A percentile compares a stretch with the other conserved stretches of the same genome.
Evolutionary conservation across 2,797 vertebrate species (phyloP).

Genomic region (Hemitrygon akajei): DNA sequence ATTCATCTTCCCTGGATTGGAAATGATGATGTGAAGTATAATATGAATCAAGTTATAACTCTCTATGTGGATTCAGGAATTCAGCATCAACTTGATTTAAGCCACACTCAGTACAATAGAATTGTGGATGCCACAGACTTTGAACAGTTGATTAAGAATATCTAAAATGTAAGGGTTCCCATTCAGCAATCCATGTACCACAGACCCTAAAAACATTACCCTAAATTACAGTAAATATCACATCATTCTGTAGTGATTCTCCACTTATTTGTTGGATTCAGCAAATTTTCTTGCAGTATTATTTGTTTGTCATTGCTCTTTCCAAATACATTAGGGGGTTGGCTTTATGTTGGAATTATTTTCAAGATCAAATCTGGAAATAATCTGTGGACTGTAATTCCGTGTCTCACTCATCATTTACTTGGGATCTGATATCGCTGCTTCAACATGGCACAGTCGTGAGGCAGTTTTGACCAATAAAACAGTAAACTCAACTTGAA

Average conservation of each 20-base stretch:
- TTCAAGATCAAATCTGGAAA: background rate
- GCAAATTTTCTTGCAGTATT: background rate
- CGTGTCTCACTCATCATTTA: background rate
- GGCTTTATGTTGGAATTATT: background rate
- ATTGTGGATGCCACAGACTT: background rate
- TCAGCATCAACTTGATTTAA: constrained; percentile 15
- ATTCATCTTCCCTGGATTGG: background rate
- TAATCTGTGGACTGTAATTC: background rate
- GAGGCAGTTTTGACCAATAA: background rate
- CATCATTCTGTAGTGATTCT: background rate
- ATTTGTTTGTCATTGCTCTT: background rate
- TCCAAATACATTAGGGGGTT: background rate
- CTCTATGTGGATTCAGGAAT: constrained; percentile 27
- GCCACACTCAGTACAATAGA: background rate
- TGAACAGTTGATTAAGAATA: constrained; percentile 3
- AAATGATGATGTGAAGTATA: background rate
- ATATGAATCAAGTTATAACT: constrained; percentile 20
- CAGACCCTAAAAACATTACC: background rate
- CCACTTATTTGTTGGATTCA: background rate
- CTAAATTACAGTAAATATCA: background rate
- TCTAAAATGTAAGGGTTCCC: background rate
- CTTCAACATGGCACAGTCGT: background rate
- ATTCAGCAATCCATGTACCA: background rate
- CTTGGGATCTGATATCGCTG: background rate
- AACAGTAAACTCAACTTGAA: background rate